These are phyloP conservation scores for Heteromurus nitidus DNA, from an alignment of 2,888 invertebrate genomes.

Conservation along the genomic window DNA sequence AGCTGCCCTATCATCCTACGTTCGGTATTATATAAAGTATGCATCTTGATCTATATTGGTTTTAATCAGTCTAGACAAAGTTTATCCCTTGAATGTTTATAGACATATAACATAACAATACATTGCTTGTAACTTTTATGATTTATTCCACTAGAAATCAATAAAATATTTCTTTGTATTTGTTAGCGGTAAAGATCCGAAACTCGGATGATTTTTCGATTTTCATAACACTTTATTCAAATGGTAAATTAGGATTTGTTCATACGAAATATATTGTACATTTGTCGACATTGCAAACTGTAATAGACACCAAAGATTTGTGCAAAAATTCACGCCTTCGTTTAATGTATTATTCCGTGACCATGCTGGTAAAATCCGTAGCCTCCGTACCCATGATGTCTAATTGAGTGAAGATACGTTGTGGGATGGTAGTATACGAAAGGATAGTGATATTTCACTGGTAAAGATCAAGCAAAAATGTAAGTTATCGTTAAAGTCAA, in stretches of 20 bases:
- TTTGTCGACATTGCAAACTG: slow-evolving; percentile 36
- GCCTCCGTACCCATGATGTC: slow-evolving; percentile 57
- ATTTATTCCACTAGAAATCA: not conserved
- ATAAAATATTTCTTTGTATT: not conserved
- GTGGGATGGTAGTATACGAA: slow-evolving; percentile 43
- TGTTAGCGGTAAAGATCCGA: not conserved
- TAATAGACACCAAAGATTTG: not conserved
- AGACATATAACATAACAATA: no score
- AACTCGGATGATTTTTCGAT: no score
- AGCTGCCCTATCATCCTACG: no score
- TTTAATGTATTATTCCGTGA: slow-evolving; percentile 33
- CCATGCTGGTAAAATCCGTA: slow-evolving; percentile 50
- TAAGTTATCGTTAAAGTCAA: no score
- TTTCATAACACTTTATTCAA: no score
- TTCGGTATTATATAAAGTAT: no score
- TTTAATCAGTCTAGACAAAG: no score
- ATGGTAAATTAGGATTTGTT: not conserved
- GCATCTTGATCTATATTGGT: no score
- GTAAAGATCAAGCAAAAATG: not conserved
- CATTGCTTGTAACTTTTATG: no score
- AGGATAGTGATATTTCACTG: slow-evolving; percentile 54
- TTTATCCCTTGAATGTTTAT: no score
- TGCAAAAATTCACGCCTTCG: no score
- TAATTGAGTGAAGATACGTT: slow-evolving; percentile 45
- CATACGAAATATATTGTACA: slow-evolving; percentile 5